Base-by-base conservation (phyloP, 2,113 vertebrate genomes). In the Megaceryle maxima region DNA sequence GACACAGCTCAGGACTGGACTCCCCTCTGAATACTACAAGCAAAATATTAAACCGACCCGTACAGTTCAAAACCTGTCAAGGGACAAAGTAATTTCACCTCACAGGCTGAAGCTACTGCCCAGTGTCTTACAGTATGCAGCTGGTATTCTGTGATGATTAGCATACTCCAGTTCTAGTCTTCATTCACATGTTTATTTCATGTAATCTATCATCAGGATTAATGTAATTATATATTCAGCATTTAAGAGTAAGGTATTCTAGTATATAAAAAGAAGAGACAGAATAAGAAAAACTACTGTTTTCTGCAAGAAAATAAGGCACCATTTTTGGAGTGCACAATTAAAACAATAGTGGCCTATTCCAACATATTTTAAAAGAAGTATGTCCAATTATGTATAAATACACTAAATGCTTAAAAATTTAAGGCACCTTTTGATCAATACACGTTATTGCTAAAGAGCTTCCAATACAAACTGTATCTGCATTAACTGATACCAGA, bases 301-400 rank as follows among this genome's bases (percentile, higher is more conserved):
- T 17, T 57, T 69, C 59, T 70, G n/a, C 17, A 39, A 70, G 33
- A 39, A 70, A 43, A 13, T 0, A 0, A 78, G 60, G 24, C 37
- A 55, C 33, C 28, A 2, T 39, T 55, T 44, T 14, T 2, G 14
- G 24, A 59, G 11, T 7, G 29, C 25, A 33, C 29, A 57, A 31
- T 57, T n/a, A 57, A 50, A 79, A 9, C n/a, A 24, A 60, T 10
- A n/a, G 13, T 4, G 18, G 60, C 33, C 55, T 51, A 26, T 46
- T 26, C 33, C 4, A 68, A 8, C 11, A 1, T 0, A 1, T 56
- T 64, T 55, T 31, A 48, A 39, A 33, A 67, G n/a, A 4, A 59
- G 5, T 10, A 43, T 8, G 64, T 50, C 63, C 39, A 50, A 68
- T 63, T 10, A 21, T 18, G 24, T 26, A 16, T 31, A 22, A 37